Base-by-base conservation (phyloP, 2,888 invertebrate species). In the Dynastes hyllus region DNA sequence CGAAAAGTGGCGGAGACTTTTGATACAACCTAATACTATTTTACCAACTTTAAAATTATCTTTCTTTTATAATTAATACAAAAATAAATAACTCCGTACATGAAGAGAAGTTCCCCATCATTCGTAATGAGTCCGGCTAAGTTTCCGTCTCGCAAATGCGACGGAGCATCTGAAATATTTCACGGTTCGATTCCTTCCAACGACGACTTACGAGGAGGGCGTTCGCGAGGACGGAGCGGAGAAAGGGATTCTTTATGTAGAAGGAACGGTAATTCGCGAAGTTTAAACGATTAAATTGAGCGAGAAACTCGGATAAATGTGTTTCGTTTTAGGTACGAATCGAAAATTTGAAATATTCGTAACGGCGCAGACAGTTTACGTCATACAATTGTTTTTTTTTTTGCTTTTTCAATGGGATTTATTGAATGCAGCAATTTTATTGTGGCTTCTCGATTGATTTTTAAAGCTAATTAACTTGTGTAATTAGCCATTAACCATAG, bases 121-220 rank as follows among this genome's bases (percentile, higher is more conserved):
- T 8, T 11, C 6, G 37, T 71, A 71, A 71, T 37, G 32, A 71
- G 53, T 55, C 71, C 53, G 37, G 58, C 71, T 55, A 71, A 55
- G 55, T 71, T 71, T 71, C 71, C 11, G 55, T 71, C 37, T 71
- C 50, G 71, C 71, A 55, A 71, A 71, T 71, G 53, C 71, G 71
- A 71, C 71, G 71, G n/a, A 71, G 37, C 71, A 71, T 71, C 71
- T 16, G 71, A 71, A 55, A 71, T 71, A 71, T 55, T 71, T 71
- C 71, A 71, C 71, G 71, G 32, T 55, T 71, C 71, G 37, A 55
- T 71, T 71, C 55, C 32, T 71, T 55, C 55, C 55, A 51, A n/a
- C 27, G 16, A 32, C 66, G 37, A 8, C 55, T n/a, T 2, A 37
- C 2, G 29, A 27, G 63, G 22, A 13, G 6, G 29, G 40, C 66